Conservation (phyloP, 2,113 vertebrate species). For the Vicugna pacos region DNA sequence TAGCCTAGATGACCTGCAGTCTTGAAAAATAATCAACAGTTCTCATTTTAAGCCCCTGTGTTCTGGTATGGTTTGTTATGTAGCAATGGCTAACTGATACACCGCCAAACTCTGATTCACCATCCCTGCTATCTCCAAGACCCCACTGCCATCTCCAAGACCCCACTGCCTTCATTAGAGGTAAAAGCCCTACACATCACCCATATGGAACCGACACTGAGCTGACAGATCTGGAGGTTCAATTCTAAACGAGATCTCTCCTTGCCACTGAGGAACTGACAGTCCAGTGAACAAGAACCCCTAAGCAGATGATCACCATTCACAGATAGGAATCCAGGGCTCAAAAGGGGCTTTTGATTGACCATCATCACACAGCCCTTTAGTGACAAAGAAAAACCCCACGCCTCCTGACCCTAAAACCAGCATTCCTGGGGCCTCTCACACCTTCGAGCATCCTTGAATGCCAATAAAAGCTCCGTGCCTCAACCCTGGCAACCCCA, state of each 20-base stretch:
- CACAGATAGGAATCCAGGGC: not conserved
- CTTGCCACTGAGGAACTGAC: not conserved
- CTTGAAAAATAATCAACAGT: not conserved
- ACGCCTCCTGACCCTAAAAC: not conserved
- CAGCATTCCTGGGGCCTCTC: not conserved
- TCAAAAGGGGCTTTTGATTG: not conserved
- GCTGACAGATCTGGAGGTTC: not conserved
- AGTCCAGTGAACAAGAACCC: not conserved
- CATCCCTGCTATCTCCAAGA: not conserved
- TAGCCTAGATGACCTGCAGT: not conserved
- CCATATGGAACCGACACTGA: not conserved
- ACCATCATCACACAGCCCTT: not conserved
- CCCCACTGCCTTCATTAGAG: not conserved
- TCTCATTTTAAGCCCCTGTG: not conserved
- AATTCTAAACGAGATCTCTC: not conserved
- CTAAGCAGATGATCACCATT: not conserved
- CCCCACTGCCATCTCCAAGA: not conserved
- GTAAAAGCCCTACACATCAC: not conserved
- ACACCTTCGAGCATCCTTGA: not conserved
- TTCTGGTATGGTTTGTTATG: not conserved
- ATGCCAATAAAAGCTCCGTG: not conserved
- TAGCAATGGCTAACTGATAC: not conserved
- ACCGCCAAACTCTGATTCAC: not conserved
- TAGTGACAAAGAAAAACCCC: not conserved
- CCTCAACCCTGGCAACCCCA: not conserved